Evolutionary conservation across 2,888 invertebrate genomes (phyloP).

Genomic region (Schizotus pectinicornis): DNA sequence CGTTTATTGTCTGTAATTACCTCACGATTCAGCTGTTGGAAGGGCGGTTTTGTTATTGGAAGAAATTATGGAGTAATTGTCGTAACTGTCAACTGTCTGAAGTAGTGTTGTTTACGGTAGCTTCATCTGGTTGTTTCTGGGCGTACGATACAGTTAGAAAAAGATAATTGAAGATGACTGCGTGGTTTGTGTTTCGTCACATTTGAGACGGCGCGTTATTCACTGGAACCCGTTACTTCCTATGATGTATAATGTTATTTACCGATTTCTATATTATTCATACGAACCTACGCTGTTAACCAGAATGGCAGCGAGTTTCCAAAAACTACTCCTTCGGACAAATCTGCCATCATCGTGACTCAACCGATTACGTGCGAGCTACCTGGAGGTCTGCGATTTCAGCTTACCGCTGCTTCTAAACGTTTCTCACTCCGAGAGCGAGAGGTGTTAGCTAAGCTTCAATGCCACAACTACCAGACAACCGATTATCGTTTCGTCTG

Average conservation of each 20-base stretch:
- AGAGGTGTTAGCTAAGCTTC: too few species aligned
- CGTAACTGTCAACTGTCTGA: neutral
- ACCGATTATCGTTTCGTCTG: neutral
- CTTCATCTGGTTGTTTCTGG: too few species aligned
- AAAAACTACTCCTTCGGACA: conserved; percentile 38
- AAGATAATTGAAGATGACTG: conserved; percentile 3
- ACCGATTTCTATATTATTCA: conserved; percentile 24
- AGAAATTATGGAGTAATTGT: conserved; percentile 8
- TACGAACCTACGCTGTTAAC: conserved; percentile 22
- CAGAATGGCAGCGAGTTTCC: conserved; percentile 34
- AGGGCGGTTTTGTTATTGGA: conserved; percentile 5
- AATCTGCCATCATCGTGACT: conserved; percentile 7
- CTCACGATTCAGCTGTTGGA: conserved; percentile 2
- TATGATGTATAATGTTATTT: neutral
- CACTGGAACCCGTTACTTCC: conserved; percentile 15
- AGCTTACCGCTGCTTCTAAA: too few species aligned
- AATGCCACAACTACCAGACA: too few species aligned
- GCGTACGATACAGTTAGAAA: conserved; percentile 7
- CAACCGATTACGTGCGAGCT: conserved; percentile 10
- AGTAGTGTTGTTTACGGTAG: neutral
- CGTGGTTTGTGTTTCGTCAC: conserved; percentile 8
- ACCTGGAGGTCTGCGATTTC: neutral
- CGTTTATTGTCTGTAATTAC: conserved; percentile 1
- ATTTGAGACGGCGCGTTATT: conserved; percentile 18
- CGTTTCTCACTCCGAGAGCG: too few species aligned